These are phyloP conservation scores for Podocnemis expansa DNA, from an alignment of 2,113 vertebrate species.

Conservation along the genomic window DNA sequence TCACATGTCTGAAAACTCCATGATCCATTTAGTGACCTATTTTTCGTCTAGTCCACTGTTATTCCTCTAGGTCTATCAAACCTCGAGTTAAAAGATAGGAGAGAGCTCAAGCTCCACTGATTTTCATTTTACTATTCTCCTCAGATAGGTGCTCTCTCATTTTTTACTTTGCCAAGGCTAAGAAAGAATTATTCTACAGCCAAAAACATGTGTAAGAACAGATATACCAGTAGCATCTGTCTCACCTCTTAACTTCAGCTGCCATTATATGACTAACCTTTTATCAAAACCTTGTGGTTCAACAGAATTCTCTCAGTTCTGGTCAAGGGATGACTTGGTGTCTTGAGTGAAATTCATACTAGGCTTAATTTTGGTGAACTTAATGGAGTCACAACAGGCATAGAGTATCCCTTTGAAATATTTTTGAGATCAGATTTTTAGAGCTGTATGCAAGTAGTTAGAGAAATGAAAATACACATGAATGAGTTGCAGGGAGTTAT, in stretches of 20 bases:
- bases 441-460: background rate
- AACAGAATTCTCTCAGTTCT: background rate
- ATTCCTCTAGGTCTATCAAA: background rate
- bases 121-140: background rate
- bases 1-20: background rate
- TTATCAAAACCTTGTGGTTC: background rate
- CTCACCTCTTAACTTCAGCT: background rate
- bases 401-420: background rate
- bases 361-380: background rate
- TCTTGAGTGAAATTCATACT: background rate
- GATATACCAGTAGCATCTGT: background rate
- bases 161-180: background rate
- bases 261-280: background rate
- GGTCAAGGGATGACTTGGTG: background rate
- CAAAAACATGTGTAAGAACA: background rate
- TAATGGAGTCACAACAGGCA: background rate
- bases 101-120: constrained; percentile 5
- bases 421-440: background rate
- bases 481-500: background rate
- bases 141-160: background rate
- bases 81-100: background rate
- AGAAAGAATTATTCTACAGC: background rate
- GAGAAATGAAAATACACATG: background rate
- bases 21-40: background rate
- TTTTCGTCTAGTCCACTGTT: background rate